phyloP scores from a whole-genome alignment of 2,888 invertebrate genomes.

The Phasia obesa region DNA sequence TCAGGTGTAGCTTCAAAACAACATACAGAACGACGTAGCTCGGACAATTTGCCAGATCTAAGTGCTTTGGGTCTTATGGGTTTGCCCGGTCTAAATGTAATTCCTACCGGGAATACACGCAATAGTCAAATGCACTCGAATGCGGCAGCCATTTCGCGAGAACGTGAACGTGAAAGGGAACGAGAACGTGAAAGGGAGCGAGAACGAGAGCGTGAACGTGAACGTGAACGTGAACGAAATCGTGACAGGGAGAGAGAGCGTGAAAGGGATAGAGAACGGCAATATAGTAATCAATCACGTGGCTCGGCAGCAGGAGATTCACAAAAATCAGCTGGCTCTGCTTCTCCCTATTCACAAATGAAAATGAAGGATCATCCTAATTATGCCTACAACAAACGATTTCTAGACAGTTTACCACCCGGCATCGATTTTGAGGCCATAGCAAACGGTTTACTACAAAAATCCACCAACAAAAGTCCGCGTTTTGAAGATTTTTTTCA shows the following conservation, averaged over 20 bases:
- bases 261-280: slow-evolving; percentile 76
- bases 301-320: slow-evolving; percentile 72
- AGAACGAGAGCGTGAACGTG: slow-evolving; percentile 74
- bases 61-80: slow-evolving; percentile 80
- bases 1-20: slow-evolving; percentile 73
- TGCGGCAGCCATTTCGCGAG: slow-evolving; percentile 74
- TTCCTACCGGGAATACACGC: slow-evolving; percentile 75
- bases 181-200: slow-evolving; percentile 74
- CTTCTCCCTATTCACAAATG: slow-evolving; percentile 77
- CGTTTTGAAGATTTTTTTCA: slow-evolving; percentile 81
- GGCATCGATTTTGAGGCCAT: slow-evolving; percentile 81
- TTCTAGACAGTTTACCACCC: slow-evolving; percentile 80
- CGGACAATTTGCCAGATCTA: slow-evolving; percentile 79
- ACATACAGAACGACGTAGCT: slow-evolving; percentile 73
- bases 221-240: slow-evolving; percentile 73
- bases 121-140: slow-evolving; percentile 75
- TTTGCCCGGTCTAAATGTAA: slow-evolving; percentile 79
- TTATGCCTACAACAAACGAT: slow-evolving; percentile 80
- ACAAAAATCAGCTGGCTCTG: slow-evolving; percentile 70
- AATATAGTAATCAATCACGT: slow-evolving; percentile 79
- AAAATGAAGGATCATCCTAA: slow-evolving; percentile 78
- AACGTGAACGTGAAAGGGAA: slow-evolving; percentile 74
- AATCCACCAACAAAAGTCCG: slow-evolving; percentile 81
- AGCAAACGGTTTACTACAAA: slow-evolving; percentile 80
- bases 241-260: slow-evolving; percentile 76